These are phyloP conservation scores for Rhea pennata DNA, from an alignment of 2,113 vertebrate species.

Conservation along the genomic window DNA sequence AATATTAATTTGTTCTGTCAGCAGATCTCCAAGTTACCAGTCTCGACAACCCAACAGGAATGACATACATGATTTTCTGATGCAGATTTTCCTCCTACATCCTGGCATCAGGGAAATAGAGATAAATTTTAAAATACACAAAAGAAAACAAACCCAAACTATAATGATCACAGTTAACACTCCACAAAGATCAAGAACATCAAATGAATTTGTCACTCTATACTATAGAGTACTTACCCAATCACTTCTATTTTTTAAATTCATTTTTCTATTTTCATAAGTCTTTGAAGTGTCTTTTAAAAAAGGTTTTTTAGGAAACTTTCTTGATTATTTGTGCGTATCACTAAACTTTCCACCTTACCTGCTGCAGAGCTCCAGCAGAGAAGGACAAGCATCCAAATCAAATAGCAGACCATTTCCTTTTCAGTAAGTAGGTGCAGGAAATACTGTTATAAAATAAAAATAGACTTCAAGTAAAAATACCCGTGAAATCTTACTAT, in stretches of 20 bases:
- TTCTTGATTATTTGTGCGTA: no score
- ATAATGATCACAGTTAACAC: not conserved
- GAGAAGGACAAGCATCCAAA: constrained; percentile 24
- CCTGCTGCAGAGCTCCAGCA: constrained; percentile 26
- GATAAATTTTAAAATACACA: not conserved
- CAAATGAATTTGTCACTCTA: not conserved
- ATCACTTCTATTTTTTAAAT: not conserved
- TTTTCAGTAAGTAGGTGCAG: not conserved
- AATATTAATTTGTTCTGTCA: not conserved
- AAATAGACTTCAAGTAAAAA: not conserved
- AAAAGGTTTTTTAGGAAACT: not conserved
- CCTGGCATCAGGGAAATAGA: not conserved
- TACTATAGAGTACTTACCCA: not conserved
- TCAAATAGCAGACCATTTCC: not conserved
- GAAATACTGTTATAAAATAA: constrained; percentile 40
- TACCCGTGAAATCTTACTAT: not conserved
- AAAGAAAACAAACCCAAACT: not conserved
- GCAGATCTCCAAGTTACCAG: not conserved
- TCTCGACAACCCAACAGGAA: not conserved
- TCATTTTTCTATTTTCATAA: not conserved
- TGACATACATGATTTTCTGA: not conserved
- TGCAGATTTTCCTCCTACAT: not conserved
- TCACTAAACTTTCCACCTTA: constrained; percentile 9
- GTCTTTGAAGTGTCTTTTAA: not conserved
- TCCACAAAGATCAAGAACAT: not conserved